phyloP scores from a whole-genome alignment of 2,888 invertebrate genomes.

The Latheticus oryzae region DNA sequence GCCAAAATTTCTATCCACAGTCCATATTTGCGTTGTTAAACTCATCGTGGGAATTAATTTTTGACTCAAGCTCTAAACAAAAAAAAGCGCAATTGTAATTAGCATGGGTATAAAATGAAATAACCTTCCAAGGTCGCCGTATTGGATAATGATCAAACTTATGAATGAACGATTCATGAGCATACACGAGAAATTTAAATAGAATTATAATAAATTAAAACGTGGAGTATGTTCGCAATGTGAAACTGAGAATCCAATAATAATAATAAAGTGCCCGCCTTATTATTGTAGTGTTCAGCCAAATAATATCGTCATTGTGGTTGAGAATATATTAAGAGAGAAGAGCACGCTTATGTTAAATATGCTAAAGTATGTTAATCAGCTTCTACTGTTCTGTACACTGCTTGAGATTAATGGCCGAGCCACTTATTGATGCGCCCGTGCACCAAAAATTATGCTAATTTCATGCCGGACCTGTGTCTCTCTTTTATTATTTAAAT shows the following conservation, averaged over 20 bases:
- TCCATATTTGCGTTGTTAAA: no score
- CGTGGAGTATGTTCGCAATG: constrained; percentile 23
- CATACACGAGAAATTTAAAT: constrained; percentile 53
- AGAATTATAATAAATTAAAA: constrained; percentile 55
- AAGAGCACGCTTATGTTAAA: constrained; percentile 57
- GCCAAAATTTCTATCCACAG: no score
- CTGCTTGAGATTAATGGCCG: constrained; percentile 55
- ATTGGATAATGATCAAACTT: constrained; percentile 49
- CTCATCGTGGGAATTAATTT: no score
- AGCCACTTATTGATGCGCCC: constrained; percentile 43
- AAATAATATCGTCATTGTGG: constrained; percentile 53
- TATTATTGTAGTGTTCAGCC: constrained; percentile 25
- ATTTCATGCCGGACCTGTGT: constrained; percentile 46
- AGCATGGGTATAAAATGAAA: constrained; percentile 36
- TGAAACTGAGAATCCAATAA: constrained; percentile 31
- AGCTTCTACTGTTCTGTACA: constrained; percentile 51
- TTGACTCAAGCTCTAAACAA: no score
- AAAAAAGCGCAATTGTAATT: no score
- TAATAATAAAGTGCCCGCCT: constrained; percentile 40
- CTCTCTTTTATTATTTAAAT: constrained; percentile 57
- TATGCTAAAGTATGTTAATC: constrained; percentile 60
- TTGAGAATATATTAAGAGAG: constrained; percentile 55
- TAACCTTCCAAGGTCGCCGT: constrained; percentile 41
- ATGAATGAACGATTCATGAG: constrained; percentile 55
- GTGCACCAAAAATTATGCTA: constrained; percentile 44